These are phyloP conservation scores for human (Homo sapiens) DNA, from an alignment of 2,113 vertebrate species.

Conservation along the genomic window GRCh38 chr1:90929501-90930000, in stretches of 20 bases:
- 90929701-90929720: background rate
- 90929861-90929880: background rate
- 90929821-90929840: background rate
- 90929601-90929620: background rate
- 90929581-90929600: background rate
- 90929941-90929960: background rate
- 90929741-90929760: conserved; percentile 19
- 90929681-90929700: conserved; percentile 32
- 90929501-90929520: background rate
- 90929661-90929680: conserved; percentile 13
- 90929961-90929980: background rate
- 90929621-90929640: conserved; percentile 6
- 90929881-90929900: background rate
- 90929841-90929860: conserved; percentile 14
- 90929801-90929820: background rate
- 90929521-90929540: background rate
- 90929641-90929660: conserved; percentile 43
- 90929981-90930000: background rate
- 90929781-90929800: conserved; percentile 67
- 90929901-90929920: background rate
- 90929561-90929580: background rate
- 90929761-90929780: background rate
- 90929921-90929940: background rate
- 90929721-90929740: background rate
- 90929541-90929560: background rate